Percentiles rank a stretch among this genome's conserved stretches.
Evolutionary conservation across 2,888 invertebrate genomes (phyloP).

Genomic region (Aphrophora alni): DNA sequence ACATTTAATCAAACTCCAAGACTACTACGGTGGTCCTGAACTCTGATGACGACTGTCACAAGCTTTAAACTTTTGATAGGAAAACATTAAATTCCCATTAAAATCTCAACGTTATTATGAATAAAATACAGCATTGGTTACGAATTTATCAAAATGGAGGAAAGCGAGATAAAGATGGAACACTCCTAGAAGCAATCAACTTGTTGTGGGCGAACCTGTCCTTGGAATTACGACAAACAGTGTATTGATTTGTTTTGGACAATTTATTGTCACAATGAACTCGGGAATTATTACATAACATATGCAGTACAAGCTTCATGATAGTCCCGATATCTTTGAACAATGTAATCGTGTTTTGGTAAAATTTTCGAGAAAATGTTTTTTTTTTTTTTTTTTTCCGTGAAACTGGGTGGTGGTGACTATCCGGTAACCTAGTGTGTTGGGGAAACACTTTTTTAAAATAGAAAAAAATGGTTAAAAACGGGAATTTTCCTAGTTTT

Average conservation of each 20-base stretch:
- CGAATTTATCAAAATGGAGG: not conserved
- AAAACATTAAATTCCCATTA: constrained; percentile 2
- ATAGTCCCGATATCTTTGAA: no score
- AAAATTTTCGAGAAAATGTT: no score
- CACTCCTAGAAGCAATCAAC: not conserved
- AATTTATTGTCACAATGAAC: no score
- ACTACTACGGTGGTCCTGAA: not conserved
- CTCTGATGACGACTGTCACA: not conserved
- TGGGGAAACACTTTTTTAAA: no score
- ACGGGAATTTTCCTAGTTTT: no score
- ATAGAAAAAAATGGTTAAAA: no score
- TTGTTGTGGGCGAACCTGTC: not conserved
- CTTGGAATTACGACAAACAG: not conserved
- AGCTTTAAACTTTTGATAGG: not conserved
- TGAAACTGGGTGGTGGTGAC: no score
- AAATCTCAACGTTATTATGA: not conserved
- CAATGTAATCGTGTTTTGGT: no score
- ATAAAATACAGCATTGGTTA: not conserved
- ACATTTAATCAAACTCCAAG: not conserved
- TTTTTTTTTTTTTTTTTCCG: no score
- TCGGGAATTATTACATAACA: no score
- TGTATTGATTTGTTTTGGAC: not conserved
- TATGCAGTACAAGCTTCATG: no score
- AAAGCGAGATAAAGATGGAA: not conserved
- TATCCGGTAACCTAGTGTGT: no score